These are phyloP conservation scores for Jordanella pulchra DNA, from an alignment of 2,797 vertebrate genomes.

Conservation along the genomic window DNA sequence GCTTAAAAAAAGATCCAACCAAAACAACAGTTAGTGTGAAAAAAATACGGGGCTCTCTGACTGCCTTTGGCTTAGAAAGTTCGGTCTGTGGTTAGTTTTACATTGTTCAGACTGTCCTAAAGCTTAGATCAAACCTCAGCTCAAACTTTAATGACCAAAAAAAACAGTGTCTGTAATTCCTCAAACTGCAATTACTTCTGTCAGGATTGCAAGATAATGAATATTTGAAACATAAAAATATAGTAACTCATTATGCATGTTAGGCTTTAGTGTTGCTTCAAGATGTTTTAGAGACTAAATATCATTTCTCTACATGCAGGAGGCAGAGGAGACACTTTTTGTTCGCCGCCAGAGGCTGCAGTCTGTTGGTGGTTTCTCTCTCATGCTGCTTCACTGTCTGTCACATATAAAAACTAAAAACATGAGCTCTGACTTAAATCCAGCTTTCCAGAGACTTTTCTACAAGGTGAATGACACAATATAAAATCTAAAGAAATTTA, in stretches of 20 bases:
- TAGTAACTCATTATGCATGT: not conserved
- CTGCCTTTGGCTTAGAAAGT: not conserved
- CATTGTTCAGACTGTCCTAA: not conserved
- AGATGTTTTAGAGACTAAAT: not conserved
- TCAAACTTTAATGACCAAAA: not conserved
- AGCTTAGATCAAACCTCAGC: not conserved
- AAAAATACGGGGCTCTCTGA: not conserved
- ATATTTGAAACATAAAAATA: not conserved
- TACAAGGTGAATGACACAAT: conserved; percentile 79
- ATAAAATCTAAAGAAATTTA: not conserved
- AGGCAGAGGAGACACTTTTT: conserved; percentile 78
- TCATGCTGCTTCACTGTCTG: conserved; percentile 86
- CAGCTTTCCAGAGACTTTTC: conserved; percentile 83
- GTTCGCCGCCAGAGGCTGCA: conserved; percentile 81
- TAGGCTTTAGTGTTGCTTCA: not conserved
- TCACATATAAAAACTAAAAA: conserved; percentile 80
- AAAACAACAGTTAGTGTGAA: not conserved
- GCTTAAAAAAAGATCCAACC: not conserved
- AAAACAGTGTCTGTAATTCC: not conserved
- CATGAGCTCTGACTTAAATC: conserved; percentile 73
- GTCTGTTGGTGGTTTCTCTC: conserved; percentile 83
- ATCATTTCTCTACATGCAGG: conserved; percentile 64
- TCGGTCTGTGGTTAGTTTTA: conserved; percentile 5
- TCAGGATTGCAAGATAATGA: not conserved
- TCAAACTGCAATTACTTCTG: not conserved